Evolutionary conservation across 2,797 vertebrate species (phyloP).

Genomic region (Spinus pinus): DNA sequence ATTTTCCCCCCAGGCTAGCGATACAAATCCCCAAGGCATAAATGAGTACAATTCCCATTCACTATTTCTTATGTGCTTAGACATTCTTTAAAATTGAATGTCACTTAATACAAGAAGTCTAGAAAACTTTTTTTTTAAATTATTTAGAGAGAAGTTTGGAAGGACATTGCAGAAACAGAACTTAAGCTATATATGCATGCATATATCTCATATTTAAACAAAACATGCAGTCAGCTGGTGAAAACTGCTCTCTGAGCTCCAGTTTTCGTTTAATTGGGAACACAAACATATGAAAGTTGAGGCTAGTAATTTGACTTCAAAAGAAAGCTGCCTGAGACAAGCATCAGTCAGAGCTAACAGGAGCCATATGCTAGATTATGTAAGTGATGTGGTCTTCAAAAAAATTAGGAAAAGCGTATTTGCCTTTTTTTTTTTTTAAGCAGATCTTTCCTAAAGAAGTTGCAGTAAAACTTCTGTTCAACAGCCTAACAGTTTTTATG

Average conservation of each 20-base stretch:
- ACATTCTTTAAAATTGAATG: background rate
- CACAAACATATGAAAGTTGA: slow-evolving; percentile 61
- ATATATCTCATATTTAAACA: slow-evolving; percentile 11
- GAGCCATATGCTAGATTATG: slow-evolving; percentile 23
- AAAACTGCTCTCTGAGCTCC: slow-evolving; percentile 34
- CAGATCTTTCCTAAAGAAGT: background rate
- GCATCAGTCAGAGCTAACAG: slow-evolving; percentile 43
- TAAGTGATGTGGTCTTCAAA: slow-evolving; percentile 18
- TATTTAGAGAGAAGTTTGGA: background rate
- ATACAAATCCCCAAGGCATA: background rate
- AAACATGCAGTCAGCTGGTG: slow-evolving; percentile 22
- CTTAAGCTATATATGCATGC: background rate
- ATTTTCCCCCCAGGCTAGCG: fast-evolving
- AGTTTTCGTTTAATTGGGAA: slow-evolving; percentile 63
- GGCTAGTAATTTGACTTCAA: slow-evolving; percentile 58
- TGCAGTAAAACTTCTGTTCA: slow-evolving; percentile 11
- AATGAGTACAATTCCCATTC: background rate
- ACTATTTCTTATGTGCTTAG: background rate
- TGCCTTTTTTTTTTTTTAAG: background rate
- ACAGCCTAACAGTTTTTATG: background rate
- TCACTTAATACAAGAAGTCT: background rate
- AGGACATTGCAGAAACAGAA: background rate
- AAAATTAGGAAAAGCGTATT: background rate
- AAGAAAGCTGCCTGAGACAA: slow-evolving; percentile 46
- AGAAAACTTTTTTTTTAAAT: background rate